Evolutionary conservation across 2,888 invertebrate genomes (phyloP), one percentile per base, ranked within the genome.

Genomic region (Pyrrhosoma nymphula): DNA sequence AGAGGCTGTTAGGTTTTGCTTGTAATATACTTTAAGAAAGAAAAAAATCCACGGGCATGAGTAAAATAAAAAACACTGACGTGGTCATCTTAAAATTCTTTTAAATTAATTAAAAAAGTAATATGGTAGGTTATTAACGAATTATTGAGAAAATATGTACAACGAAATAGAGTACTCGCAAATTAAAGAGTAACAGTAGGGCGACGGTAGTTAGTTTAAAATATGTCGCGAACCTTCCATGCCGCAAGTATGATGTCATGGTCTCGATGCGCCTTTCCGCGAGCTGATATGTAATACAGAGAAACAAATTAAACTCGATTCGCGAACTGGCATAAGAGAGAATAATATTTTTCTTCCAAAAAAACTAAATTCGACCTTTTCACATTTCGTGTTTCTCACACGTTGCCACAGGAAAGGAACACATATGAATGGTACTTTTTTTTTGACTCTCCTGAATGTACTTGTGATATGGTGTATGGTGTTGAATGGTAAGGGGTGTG

Each of bases 1-100:
- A 56, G 47, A 89, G 89, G 89, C 89, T 56, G 89, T 89, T 89
- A 89, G 55, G n/a, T 26, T 89, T 89, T 89, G 89, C 89, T 56
- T 89, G 89, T 55, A 89, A 20, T 55, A 56, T 89, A 55, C 55
- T n/a, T 56, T 56, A 89, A 89, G 35, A n/a, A 30, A 35, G 56
- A 55, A 16, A n/a, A 55, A 89, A 55, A 55, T 39, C 47, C 89
- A 47, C 89, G 55, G 55, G 82, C 30, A 82, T 26, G 18, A 35
- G 10, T 82, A 18, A 35, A n/a, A 3, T 82, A 82, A 82, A 82
- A 60, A 12, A 82, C n/a, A 82, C n/a, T 82, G 82, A 82, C 82
- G 82, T 82, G 82, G 82, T 82, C 35, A 12, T 82, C 82, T 14
- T 69, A n/a, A 69, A n/a, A 69, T 12, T n/a, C 69, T n/a, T 60